Base-by-base conservation (phyloP, 2,797 vertebrate species). In the Liparis tanakae region DNA sequence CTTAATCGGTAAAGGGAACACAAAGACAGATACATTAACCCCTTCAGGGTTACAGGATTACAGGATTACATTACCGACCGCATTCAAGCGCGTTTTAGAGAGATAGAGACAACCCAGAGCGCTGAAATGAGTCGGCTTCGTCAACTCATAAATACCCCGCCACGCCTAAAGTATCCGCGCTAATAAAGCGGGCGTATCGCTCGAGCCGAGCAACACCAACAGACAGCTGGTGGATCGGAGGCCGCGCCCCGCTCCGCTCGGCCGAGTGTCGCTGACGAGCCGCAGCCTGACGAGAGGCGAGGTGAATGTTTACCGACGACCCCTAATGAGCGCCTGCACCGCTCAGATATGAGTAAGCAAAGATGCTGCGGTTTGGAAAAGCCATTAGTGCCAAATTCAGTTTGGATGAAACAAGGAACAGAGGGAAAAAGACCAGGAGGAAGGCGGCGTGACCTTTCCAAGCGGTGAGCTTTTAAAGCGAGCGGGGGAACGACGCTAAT, bases 331-430 rank as follows among this genome's bases (percentile, higher is more conserved):
- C 82, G 72, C 86, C 87, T 82, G 82, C 86, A 79, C 73, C 84
- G 76, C 72, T 67, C 79, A 81, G 79, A 89, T 85, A 83, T 79
- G 81, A 85, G 75, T 88, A 89, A 88, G 82, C 85, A 90, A 87
- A 89, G 85, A 83, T 76, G 71, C 63, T 34, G 77, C 6, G 43
- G 68, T 80, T 81, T 83, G 81, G 88, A 90, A 89, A 86, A 89
- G 79, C 74, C 78, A 91, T 92, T 90, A 91, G 80, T 43, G 59
- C 20, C 72, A 39, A 82, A 53, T 53, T 53, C 20, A 53, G 63
- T 58, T 37, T 81, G 78, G 68, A 83, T 76, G 72, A 87, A 86
- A 80, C 62, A 68, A 73, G 78, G 43, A 79, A 67, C 55, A 79
- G 18, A 81, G 69, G 68, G 79, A 71, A 80, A 84, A 79, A 30